Evolutionary conservation across 2,113 vertebrate genomes (phyloP).

Genomic region (Trogon surrucura): DNA sequence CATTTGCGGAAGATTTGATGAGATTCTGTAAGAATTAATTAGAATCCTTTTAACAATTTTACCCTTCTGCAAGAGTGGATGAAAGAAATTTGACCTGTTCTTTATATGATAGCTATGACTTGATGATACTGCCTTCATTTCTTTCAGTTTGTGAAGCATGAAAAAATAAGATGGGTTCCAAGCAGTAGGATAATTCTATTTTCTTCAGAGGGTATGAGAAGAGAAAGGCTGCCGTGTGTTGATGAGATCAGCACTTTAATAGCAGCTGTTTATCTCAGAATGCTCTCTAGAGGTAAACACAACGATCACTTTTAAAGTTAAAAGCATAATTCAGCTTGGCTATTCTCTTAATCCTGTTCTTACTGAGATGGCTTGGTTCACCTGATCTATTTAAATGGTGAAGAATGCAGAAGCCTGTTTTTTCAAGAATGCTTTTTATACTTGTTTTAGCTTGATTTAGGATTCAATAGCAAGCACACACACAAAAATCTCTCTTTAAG

Average conservation of each 20-base stretch:
- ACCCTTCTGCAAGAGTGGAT: background rate
- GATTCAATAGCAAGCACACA: background rate
- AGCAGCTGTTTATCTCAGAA: conserved; percentile 46
- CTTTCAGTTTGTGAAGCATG: conserved; percentile 6
- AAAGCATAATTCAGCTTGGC: conserved; percentile 4
- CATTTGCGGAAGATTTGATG: background rate
- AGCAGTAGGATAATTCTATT: conserved; percentile 43
- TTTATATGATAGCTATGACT: background rate
- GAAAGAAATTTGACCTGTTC: background rate
- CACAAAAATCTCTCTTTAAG: background rate
- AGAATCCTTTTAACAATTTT: background rate
- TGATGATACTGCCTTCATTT: background rate
- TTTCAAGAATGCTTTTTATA: background rate
- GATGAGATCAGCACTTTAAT: conserved; percentile 56
- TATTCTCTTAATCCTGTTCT: conserved; percentile 19
- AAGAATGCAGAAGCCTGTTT: background rate
- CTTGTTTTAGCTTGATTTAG: background rate
- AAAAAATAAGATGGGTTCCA: conserved; percentile 32
- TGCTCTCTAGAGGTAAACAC: conserved; percentile 45
- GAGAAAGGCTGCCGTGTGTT: conserved; percentile 16
- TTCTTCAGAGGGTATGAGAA: background rate
- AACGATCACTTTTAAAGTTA: background rate
- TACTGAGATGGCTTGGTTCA: background rate
- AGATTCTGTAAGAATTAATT: background rate
- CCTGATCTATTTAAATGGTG: background rate